These are phyloP conservation scores for Spialia ferax DNA, from an alignment of 2,888 invertebrate species.

Conservation along the genomic window DNA sequence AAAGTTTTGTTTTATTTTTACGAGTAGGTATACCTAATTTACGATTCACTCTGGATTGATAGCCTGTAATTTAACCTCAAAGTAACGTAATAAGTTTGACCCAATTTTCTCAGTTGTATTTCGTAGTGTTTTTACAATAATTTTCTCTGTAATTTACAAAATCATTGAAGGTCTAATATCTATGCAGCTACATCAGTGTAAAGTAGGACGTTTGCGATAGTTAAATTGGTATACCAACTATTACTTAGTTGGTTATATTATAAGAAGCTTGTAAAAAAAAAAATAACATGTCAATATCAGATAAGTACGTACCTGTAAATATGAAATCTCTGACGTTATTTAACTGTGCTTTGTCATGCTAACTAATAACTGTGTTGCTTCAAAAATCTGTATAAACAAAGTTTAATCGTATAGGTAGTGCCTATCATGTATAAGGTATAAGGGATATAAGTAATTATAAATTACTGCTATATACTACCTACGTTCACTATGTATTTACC, in stretches of 20 bases:
- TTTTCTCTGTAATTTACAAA: neutral
- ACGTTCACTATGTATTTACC: neutral
- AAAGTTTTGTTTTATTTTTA: constrained; percentile 24
- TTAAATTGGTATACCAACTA: too few relatives aligned
- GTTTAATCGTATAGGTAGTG: neutral
- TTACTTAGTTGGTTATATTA: too few relatives aligned
- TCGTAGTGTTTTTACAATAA: neutral
- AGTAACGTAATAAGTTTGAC: constrained; percentile 26
- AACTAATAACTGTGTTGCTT: neutral
- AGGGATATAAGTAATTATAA: neutral
- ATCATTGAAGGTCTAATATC: too few relatives aligned
- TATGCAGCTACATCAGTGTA: neutral
- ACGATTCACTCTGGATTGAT: constrained; percentile 10
- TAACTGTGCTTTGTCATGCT: neutral
- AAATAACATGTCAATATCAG: too few relatives aligned
- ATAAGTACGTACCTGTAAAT: too few relatives aligned
- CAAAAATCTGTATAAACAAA: neutral
- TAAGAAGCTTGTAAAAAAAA: too few relatives aligned
- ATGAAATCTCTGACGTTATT: neutral
- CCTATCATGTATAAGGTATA: neutral
- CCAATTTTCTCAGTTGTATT: constrained; percentile 8
- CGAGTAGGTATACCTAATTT: constrained; percentile 15
- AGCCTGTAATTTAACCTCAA: constrained; percentile 22
- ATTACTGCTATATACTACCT: neutral
- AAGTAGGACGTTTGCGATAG: too few relatives aligned